Evolutionary conservation across 2,888 invertebrate species (phyloP).

Genomic region (Stenoptilia bipunctidactyla): DNA sequence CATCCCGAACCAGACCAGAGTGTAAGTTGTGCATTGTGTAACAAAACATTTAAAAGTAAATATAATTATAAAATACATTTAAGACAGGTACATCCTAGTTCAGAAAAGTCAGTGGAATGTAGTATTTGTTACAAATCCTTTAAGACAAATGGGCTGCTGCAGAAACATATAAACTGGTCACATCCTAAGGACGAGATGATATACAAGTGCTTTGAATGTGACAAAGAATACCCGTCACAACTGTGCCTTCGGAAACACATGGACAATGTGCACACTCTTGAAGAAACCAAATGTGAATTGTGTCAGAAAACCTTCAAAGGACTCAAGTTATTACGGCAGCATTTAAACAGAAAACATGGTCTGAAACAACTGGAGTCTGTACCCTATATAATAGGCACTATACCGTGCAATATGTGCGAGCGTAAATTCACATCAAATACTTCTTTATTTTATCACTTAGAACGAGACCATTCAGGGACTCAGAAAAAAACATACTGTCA

Average conservation of each 20-base stretch:
- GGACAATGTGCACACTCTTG: constrained; percentile 21
- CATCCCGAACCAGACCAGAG: constrained; percentile 24
- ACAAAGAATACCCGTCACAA: constrained; percentile 20
- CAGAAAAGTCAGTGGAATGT: constrained; percentile 20
- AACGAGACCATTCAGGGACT: constrained; percentile 18
- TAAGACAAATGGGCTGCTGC: constrained; percentile 25
- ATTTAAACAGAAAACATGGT: constrained; percentile 1
- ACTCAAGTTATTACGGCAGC: constrained; percentile 11
- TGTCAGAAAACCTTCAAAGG: constrained; percentile 18
- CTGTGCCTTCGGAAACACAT: constrained; percentile 21
- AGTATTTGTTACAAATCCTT: constrained; percentile 23
- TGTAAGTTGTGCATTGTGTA: constrained; percentile 22
- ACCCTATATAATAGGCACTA: constrained; percentile 14
- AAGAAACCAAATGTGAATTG: constrained; percentile 11
- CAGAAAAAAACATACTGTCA: constrained; percentile 8
- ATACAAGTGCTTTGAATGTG: constrained; percentile 26
- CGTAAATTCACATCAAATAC: constrained; percentile 20
- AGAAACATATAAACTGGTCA: constrained; percentile 27
- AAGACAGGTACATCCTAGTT: constrained; percentile 23
- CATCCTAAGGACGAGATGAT: constrained; percentile 25
- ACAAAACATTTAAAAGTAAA: constrained; percentile 24
- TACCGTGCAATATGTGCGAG: constrained; percentile 18
- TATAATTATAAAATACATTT: constrained; percentile 27
- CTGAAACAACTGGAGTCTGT: constrained; percentile 9
- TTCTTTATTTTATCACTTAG: constrained; percentile 22